Percentiles rank a stretch among this genome's conserved stretches.
Evolutionary conservation across 2,888 invertebrate species (phyloP).

Genomic region (Sminthurides aquaticus): DNA sequence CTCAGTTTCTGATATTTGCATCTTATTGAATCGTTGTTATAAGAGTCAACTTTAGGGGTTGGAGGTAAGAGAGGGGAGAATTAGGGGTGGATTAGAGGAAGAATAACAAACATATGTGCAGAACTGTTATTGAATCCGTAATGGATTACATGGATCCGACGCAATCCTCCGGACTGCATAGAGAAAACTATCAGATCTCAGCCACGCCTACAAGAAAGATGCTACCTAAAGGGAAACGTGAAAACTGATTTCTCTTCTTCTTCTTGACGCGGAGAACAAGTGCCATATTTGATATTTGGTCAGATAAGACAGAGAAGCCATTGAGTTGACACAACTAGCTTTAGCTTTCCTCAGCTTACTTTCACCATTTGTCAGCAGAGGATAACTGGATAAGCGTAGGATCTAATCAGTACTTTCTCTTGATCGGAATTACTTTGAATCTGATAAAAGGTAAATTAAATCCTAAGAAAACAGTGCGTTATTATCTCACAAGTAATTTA

Average conservation of each 20-base stretch:
- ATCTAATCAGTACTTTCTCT: no score
- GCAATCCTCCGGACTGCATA: constrained; percentile 9
- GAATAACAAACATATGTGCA: constrained; percentile 19
- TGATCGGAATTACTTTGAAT: no score
- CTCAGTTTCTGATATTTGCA: constrained; percentile 16
- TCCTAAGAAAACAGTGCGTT: no score
- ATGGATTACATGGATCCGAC: constrained; percentile 4
- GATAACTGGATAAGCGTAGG: no score
- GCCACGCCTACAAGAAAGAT: constrained; percentile 18
- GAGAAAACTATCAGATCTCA: neutral
- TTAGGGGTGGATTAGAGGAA: neutral
- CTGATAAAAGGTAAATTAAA: no score
- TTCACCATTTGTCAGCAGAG: no score
- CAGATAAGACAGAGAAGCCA: no score
- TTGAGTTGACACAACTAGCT: no score
- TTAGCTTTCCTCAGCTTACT: no score
- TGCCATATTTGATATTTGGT: neutral
- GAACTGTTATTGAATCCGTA: neutral
- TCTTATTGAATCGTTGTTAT: constrained; percentile 19
- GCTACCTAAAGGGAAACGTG: constrained; percentile 7
- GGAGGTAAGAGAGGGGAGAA: neutral
- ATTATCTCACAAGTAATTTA: no score
- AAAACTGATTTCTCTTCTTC: neutral
- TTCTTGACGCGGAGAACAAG: neutral
- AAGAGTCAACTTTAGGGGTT: neutral